A percentile compares a stretch with the other conserved stretches of the same genome.
Evolutionary conservation across 2,888 invertebrate genomes (phyloP).

Genomic region (Erpobdella octoculata): DNA sequence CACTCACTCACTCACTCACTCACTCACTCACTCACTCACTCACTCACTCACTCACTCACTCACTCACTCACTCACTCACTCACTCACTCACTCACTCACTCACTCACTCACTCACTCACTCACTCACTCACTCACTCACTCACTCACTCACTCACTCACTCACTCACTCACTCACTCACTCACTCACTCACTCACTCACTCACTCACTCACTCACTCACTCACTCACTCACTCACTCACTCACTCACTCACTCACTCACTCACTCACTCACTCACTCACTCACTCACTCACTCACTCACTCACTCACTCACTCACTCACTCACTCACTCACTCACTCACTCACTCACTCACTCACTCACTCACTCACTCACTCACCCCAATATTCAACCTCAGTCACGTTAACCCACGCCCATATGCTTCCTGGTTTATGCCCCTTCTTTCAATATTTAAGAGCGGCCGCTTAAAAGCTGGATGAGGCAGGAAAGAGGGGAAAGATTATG

Average conservation of each 20-base stretch:
- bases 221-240: constrained; percentile 33
- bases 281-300: constrained; percentile 22
- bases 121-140: not conserved
- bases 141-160: not conserved
- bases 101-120: not conserved
- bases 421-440: no score
- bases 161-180: not conserved
- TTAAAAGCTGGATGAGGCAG: no score
- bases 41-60: not conserved
- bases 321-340: not conserved
- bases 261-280: constrained; percentile 30
- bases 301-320: not conserved
- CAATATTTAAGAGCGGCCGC: no score
- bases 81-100: not conserved
- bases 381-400: no score
- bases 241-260: constrained; percentile 33
- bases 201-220: not conserved
- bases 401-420: no score
- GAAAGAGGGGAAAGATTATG: no score
- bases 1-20: not conserved
- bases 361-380: not conserved
- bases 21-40: not conserved
- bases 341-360: not conserved
- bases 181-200: not conserved
- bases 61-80: not conserved